A percentile compares a stretch with the other conserved stretches of the same genome.
These are phyloP conservation scores for Vulpes vulpes DNA, from an alignment of 2,113 vertebrate genomes.

Conservation along the genomic window DNA sequence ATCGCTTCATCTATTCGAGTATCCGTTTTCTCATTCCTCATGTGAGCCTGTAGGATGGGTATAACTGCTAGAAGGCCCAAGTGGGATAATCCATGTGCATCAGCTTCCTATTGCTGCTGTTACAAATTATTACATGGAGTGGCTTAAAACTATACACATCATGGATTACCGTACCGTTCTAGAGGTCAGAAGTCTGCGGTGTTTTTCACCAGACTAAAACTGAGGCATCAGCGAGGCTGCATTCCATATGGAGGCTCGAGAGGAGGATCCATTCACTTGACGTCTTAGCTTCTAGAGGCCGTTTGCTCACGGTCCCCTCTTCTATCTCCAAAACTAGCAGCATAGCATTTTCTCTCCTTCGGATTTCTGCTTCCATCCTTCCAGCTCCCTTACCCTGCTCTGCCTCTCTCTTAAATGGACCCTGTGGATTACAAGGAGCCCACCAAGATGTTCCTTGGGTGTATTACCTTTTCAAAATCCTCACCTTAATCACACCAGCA, in stretches of 20 bases:
- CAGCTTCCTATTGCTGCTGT: not conserved
- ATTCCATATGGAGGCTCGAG: not conserved
- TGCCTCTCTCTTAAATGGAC: not conserved
- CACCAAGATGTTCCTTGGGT: not conserved
- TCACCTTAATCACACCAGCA: not conserved
- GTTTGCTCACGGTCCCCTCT: not conserved
- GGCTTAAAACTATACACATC: not conserved
- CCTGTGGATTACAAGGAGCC: not conserved
- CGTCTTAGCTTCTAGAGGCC: not conserved
- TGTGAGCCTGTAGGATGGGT: not conserved
- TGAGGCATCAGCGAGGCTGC: not conserved
- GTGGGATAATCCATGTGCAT: not conserved
- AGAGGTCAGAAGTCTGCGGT: not conserved
- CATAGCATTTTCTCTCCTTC: not conserved
- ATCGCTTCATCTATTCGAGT: not conserved
- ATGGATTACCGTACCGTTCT: not conserved
- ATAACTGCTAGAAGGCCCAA: conserved; percentile 13
- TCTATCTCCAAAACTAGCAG: not conserved
- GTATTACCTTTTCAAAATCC: not conserved
- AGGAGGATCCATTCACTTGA: not conserved
- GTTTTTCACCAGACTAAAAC: not conserved
- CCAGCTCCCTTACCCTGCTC: not conserved
- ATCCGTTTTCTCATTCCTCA: not conserved
- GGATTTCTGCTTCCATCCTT: not conserved
- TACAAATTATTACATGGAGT: not conserved